Conservation (phyloP, 2,797 vertebrate species). For the Buphagus erythrorhynchus region DNA sequence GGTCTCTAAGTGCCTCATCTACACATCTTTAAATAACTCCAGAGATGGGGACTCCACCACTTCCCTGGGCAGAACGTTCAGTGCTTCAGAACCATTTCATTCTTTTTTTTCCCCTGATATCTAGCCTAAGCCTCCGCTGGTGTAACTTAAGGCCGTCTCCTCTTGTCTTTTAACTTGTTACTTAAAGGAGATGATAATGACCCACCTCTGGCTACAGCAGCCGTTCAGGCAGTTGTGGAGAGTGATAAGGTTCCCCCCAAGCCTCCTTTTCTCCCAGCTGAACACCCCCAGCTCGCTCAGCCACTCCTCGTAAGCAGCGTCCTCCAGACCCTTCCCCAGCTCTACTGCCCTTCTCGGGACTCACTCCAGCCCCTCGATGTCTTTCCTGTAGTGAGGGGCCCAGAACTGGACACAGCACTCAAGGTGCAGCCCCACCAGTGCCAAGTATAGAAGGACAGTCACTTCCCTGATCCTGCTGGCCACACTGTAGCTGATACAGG, state of each 20-base stretch:
- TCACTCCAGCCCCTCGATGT: accelerated
- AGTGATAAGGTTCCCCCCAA: neutral
- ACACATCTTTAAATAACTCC: neutral
- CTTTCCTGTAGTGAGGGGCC: neutral
- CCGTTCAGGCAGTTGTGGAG: neutral
- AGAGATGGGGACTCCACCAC: too few relatives aligned
- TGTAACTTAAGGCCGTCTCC: neutral
- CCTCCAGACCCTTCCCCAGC: neutral
- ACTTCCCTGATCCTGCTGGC: neutral
- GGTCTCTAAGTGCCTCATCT: neutral
- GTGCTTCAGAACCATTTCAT: neutral
- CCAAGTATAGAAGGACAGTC: neutral
- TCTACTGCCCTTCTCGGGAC: neutral
- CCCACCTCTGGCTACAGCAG: neutral
- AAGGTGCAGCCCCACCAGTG: accelerated
- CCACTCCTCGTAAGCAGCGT: neutral
- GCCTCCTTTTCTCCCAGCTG: neutral
- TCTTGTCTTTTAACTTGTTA: neutral
- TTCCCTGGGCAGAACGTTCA: neutral
- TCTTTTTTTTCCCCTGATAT: neutral
- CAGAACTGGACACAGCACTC: accelerated
- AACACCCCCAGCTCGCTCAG: neutral
- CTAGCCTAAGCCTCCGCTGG: neutral
- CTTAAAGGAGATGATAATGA: neutral
- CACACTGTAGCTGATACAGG: accelerated